These are phyloP conservation scores for Euleptes europaea DNA, from an alignment of 2,113 vertebrate genomes.

Conservation along the genomic window DNA sequence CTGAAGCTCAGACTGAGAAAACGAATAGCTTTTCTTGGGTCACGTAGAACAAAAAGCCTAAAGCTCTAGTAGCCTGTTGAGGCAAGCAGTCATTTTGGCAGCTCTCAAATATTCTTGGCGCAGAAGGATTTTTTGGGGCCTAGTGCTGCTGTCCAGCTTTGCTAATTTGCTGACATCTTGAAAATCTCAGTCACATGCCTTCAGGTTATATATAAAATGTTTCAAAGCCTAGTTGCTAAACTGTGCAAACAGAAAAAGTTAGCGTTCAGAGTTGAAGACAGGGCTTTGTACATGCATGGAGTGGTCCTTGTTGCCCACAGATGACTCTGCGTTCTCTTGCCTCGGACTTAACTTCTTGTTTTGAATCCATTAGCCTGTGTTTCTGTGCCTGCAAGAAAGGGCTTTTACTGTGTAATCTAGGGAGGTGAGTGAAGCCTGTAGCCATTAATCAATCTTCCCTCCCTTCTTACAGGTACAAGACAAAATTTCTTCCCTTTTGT, in stretches of 20 bases:
- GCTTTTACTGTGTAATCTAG: not conserved
- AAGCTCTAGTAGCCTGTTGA: not conserved
- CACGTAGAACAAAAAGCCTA: not conserved
- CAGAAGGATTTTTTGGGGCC: not conserved
- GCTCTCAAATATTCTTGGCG: not conserved
- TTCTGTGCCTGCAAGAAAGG: not conserved
- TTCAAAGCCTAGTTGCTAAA: slow-evolving; percentile 21
- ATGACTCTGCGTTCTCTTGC: not conserved
- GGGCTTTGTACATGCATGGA: not conserved
- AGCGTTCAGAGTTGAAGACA: not conserved
- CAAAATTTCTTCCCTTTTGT: not conserved
- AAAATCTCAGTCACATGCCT: slow-evolving; percentile 8
- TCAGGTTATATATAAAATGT: not conserved
- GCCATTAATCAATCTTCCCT: not conserved
- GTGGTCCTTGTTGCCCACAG: not conserved
- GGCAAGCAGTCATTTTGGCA: slow-evolving; percentile 5
- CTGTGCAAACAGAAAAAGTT: not conserved
- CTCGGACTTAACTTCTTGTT: not conserved
- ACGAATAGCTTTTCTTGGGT: not conserved
- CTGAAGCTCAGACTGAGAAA: not conserved
- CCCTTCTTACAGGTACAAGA: not conserved
- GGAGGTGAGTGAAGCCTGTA: not conserved
- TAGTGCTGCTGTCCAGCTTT: not conserved
- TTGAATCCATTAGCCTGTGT: not conserved
- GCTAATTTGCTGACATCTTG: slow-evolving; percentile 5